A percentile compares a stretch with the other conserved stretches of the same genome.
Conservation (phyloP, 2,888 invertebrate genomes). For the Dione juno region DNA sequence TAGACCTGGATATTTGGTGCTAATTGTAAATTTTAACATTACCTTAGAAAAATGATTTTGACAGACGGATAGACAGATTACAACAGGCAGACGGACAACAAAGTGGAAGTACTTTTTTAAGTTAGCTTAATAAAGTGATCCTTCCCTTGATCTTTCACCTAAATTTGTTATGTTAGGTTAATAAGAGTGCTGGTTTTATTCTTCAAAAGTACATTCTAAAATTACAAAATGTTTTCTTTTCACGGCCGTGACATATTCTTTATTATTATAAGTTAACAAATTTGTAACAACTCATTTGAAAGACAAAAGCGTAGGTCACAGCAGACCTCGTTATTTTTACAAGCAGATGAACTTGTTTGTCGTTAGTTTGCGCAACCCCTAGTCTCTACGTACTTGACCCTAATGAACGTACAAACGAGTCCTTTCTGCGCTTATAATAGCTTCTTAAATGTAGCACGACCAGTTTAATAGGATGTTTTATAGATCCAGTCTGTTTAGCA, state of each 20-base stretch:
- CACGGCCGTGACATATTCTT: background rate
- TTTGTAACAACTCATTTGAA: background rate
- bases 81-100: no score
- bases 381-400: conserved; percentile 44
- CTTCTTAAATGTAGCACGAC: conserved; percentile 14
- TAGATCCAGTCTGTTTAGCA: conserved; percentile 9
- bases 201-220: background rate
- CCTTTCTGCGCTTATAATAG: conserved; percentile 35
- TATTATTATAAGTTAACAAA: background rate
- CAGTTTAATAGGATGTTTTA: conserved; percentile 24
- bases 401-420: conserved; percentile 43
- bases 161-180: no score
- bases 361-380: conserved; percentile 38
- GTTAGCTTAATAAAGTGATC: no score
- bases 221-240: background rate
- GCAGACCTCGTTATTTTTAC: conserved; percentile 40
- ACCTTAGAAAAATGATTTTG: no score
- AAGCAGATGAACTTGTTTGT: conserved; percentile 40
- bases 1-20: no score
- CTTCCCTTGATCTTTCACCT: no score
- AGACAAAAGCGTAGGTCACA: conserved; percentile 6
- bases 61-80: no score
- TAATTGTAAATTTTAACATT: no score
- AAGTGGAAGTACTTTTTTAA: no score
- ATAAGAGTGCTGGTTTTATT: no score